These are phyloP conservation scores for Nettapus auritus DNA, from an alignment of 2,113 vertebrate genomes.

Conservation along the genomic window DNA sequence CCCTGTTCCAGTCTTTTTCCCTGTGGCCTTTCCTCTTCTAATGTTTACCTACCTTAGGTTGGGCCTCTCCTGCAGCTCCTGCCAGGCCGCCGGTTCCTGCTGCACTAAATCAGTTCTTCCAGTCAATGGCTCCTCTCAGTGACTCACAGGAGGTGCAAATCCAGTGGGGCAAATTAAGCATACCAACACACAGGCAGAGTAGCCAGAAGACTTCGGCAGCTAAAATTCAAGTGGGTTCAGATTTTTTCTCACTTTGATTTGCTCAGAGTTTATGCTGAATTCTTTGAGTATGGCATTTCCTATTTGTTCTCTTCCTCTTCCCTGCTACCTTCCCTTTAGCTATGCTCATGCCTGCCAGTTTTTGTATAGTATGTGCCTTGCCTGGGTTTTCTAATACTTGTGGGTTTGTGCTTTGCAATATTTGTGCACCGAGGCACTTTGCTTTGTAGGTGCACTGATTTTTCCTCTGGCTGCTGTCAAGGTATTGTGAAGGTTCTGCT, in stretches of 20 bases:
- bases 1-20: not conserved
- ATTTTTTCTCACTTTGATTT: slow-evolving; percentile 43
- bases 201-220: slow-evolving; percentile 39
- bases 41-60: slow-evolving; percentile 46
- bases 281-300: slow-evolving; percentile 34
- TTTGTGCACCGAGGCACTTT: not conserved
- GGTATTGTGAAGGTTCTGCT: not conserved
- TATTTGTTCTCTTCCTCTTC: slow-evolving; percentile 49
- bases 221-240: slow-evolving; percentile 42
- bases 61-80: slow-evolving; percentile 58
- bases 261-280: slow-evolving; percentile 5
- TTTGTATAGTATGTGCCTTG: not conserved
- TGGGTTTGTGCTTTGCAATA: not conserved
- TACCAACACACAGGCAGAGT: not conserved
- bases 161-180: slow-evolving; percentile 63
- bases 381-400: not conserved
- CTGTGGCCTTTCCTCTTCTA: not conserved
- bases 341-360: not conserved
- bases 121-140: slow-evolving; percentile 63
- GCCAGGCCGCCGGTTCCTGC: slow-evolving; percentile 66
- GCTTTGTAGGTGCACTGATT: not conserved
- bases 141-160: slow-evolving; percentile 68
- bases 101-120: slow-evolving; percentile 63
- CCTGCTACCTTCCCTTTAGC: not conserved
- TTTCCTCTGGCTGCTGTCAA: not conserved